Evolutionary conservation across 2,113 vertebrate genomes (phyloP), one percentile per base, ranked within the genome.

Genomic region (Jacana jacana): DNA sequence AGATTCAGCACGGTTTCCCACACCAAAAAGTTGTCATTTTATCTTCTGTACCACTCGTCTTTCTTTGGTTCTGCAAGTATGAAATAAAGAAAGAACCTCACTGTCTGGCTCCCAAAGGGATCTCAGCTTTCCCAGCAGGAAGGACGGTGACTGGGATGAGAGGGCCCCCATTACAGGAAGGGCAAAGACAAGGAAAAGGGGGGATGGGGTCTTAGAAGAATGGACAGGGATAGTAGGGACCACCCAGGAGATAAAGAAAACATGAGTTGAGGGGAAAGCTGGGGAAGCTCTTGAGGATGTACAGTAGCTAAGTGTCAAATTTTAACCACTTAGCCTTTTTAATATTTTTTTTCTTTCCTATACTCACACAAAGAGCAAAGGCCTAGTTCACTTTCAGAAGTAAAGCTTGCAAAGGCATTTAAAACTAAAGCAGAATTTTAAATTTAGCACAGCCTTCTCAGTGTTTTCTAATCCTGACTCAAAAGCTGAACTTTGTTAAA

Each of bases 181-280:
- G n/a, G 51, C 1, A 0, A 88, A 86, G 66, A 84, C 31, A 61
- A 46, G 70, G 73, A 87, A 94, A 76, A 73, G 20, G 71, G 40
- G 60, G 42, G 52, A 46, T 25, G 54, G 64, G 78, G 51, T 88
- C 81, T 51, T 81, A 35, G 30, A 54, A 85, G 64, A 91, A 93
- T 4, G 17, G 88, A 66, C 19, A 75, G 44, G 37, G 69, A 88
- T 89, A 55, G 23, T 72, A 51, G 58, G 22, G 83, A 95, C 94
- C 93, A 97, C 93, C 94, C 96, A 95, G 72, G 84, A 86, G 75
- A 79, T 83, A 89, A 92, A 91, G 82, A 51, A 97, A 95, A 97
- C 94, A 96, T 1, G 48, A 46, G 22, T 27, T 76, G 55, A 79
- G 75, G 54, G 69, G 40, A 81, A 79, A 81, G 54, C 52, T 75